Conservation (phyloP, 2,113 vertebrate genomes). For the Monarcha castaneiventris region DNA sequence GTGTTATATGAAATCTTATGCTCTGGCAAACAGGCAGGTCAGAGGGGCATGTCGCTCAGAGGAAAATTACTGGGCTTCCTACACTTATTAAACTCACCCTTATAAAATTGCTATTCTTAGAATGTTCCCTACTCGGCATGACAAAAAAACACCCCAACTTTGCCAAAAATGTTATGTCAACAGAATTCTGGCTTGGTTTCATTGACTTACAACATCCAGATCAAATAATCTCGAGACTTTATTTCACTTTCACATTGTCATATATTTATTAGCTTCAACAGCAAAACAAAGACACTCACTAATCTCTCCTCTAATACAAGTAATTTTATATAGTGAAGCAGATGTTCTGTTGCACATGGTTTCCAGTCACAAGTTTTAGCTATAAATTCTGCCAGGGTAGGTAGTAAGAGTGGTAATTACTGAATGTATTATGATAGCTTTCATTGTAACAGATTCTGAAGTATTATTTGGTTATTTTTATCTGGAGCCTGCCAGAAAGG, state of each 20-base stretch:
- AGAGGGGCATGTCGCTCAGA: background rate
- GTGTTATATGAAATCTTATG: background rate
- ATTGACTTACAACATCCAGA: background rate
- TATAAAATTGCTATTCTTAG: background rate
- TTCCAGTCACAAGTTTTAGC: background rate
- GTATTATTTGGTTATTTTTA: background rate
- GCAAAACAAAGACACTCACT: background rate
- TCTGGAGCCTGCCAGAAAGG: background rate
- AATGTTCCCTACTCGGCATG: background rate
- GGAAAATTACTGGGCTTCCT: background rate
- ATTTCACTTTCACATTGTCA: background rate
- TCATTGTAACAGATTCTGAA: background rate
- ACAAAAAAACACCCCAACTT: fast-evolving
- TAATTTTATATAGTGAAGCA: background rate
- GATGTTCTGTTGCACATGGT: background rate
- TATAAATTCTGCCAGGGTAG: background rate
- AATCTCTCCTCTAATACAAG: background rate
- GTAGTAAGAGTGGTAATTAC: background rate
- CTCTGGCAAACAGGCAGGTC: background rate
- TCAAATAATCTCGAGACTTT: background rate
- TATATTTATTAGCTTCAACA: background rate
- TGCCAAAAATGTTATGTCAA: background rate
- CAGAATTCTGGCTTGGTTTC: background rate
- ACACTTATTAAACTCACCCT: background rate
- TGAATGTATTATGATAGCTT: background rate